Evolutionary conservation across 2,797 vertebrate species (phyloP), one percentile per base, ranked within the genome.

Genomic region (Oryzias dopingdopingensis): DNA sequence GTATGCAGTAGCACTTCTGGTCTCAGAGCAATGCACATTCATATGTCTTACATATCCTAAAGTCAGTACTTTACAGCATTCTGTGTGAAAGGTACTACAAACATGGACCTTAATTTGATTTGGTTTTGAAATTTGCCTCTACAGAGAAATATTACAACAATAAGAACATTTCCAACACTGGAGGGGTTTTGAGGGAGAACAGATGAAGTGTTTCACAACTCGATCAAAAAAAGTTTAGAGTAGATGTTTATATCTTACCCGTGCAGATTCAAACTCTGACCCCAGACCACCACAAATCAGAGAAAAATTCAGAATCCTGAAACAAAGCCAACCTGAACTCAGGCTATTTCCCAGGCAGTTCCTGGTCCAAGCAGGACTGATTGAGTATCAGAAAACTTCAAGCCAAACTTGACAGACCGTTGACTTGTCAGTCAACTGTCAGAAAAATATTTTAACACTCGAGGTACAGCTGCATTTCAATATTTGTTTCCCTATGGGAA

Each of bases 241-340:
- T 55, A 6, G 17, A 4, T 24, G 24, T 46, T 4, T 46, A 52
- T 49, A 48, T 62, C 46, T n/a, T 23, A 32, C 47, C 45, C 41
- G 16, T 59, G 32, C 37, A 45, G 49, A 26, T 26, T 51, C 42
- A 44, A 60, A 53, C 45, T 53, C 58, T 62, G 24, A 42, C 73
- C 59, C 45, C 66, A 68, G 49, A 70, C 63, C 59, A 45, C 56
- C 59, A 58, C 16, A 17, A 42, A 57, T 52, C 50, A 40, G 49
- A 53, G 64, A 40, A 56, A 59, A 53, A 67, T 66, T 76, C 49
- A 14, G 58, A 47, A 67, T 70, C 52, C 54, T 76, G 65, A 72
- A 56, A 56, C 49, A 0, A 2, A 66, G 72, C 77, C 67, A 74
- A 65, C 56, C 41, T 65, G 70, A 61, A 63, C 59, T 6, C 37